Conservation (phyloP, 2,113 vertebrate species). For the Triplophysa siluroides region DNA sequence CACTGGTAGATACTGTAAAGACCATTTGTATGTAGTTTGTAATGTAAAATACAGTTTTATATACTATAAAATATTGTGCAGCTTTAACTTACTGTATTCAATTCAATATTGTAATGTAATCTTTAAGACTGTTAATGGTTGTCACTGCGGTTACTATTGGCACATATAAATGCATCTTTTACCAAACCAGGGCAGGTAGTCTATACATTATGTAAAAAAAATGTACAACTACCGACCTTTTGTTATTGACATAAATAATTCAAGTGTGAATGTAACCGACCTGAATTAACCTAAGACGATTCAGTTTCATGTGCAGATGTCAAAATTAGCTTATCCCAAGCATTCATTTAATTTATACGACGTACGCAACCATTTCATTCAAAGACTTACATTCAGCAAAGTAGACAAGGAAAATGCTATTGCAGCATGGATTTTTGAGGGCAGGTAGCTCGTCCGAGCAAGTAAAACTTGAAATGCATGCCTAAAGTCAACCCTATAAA, state of each 20-base stretch:
- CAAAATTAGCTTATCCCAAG: not conserved
- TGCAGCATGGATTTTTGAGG: not conserved
- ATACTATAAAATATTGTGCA: too few species aligned
- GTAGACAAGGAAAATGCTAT: conserved; percentile 28
- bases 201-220: too few species aligned
- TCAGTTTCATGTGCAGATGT: not conserved
- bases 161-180: too few species aligned
- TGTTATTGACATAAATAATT: not conserved
- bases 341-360: not conserved
- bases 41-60: too few species aligned
- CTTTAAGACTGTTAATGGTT: too few species aligned
- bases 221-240: not conserved
- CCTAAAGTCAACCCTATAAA: not conserved
- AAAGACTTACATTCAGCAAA: conserved; percentile 29
- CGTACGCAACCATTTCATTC: conserved; percentile 1
- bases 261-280: not conserved
- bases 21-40: not conserved
- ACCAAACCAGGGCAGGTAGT: too few species aligned
- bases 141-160: too few species aligned
- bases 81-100: too few species aligned
- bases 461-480: not conserved
- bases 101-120: too few species aligned
- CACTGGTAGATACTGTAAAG: too few species aligned
- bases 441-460: not conserved
- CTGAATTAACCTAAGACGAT: not conserved